A percentile compares a stretch with the other conserved stretches of the same genome.
These are phyloP conservation scores for Mormyrus proboscirostris DNA, from an alignment of 2,797 vertebrate genomes.

Conservation along the genomic window DNA sequence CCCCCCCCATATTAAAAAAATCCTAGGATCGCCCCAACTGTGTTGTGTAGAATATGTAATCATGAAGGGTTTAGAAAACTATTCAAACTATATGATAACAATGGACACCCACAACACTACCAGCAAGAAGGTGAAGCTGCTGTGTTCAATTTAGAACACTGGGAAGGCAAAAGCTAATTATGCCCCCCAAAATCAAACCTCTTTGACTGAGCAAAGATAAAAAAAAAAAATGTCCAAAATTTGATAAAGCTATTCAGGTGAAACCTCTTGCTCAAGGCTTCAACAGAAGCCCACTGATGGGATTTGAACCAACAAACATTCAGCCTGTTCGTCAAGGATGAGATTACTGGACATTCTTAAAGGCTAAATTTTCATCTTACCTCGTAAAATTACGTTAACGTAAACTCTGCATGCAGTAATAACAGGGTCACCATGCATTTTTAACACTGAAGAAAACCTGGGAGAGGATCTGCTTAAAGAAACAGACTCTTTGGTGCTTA, in stretches of 20 bases:
- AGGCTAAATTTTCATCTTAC: neutral
- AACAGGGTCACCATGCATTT: neutral
- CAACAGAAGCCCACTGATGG: neutral
- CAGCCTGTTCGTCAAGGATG: too few species aligned
- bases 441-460: neutral
- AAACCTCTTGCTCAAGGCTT: neutral
- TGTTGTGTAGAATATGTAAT: neutral
- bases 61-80: neutral
- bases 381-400: neutral
- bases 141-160: neutral
- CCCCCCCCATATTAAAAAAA: neutral
- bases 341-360: neutral
- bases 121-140: neutral
- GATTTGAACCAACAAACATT: neutral
- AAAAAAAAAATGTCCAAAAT: neutral
- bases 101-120: neutral
- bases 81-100: neutral
- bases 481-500: conserved; percentile 18
- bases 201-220: neutral
- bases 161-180: neutral
- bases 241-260: neutral
- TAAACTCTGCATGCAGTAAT: neutral
- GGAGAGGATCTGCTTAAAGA: conserved; percentile 20
- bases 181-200: neutral
- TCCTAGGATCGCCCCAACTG: neutral